phyloP scores from a whole-genome alignment of 2,797 vertebrate species.

The Gymnocypris eckloni region DNA sequence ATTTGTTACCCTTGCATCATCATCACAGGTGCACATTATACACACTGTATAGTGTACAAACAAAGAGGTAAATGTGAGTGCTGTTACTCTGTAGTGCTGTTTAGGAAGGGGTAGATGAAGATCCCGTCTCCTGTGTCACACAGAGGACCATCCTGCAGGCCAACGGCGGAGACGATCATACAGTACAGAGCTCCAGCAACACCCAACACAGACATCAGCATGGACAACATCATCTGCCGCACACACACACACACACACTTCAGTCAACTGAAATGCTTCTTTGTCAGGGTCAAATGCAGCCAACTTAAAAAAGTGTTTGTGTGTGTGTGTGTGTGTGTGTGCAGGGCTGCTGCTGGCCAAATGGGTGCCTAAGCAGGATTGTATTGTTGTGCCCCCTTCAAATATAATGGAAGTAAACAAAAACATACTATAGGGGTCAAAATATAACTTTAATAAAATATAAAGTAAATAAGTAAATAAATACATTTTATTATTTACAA shows the following conservation, averaged over 20 bases:
- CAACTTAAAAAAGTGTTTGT: background rate
- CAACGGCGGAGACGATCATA: slow-evolving; percentile 49
- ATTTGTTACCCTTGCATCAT: background rate
- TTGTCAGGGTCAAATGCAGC: background rate
- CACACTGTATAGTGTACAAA: background rate
- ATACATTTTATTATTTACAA: no score
- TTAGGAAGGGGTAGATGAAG: slow-evolving; percentile 85
- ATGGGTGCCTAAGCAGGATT: no score
- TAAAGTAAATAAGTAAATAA: no score
- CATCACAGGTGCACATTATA: background rate
- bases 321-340: no score
- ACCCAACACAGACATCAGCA: slow-evolving; percentile 63
- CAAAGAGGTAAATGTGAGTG: background rate
- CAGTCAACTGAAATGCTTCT: background rate
- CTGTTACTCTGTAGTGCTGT: slow-evolving; percentile 84
- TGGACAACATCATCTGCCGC: slow-evolving; percentile 55
- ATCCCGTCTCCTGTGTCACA: slow-evolving; percentile 66
- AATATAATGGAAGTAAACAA: no score
- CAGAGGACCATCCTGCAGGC: slow-evolving; percentile 62
- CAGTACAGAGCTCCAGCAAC: slow-evolving; percentile 59
- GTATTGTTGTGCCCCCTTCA: no score
- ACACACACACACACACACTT: slow-evolving; percentile 11
- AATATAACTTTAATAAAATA: no score
- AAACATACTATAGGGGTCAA: no score
- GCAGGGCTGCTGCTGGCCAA: no score